Evolutionary conservation across 2,113 vertebrate genomes (phyloP), one percentile per base, ranked within the genome.

Genomic region (Ariopsis seemanni): DNA sequence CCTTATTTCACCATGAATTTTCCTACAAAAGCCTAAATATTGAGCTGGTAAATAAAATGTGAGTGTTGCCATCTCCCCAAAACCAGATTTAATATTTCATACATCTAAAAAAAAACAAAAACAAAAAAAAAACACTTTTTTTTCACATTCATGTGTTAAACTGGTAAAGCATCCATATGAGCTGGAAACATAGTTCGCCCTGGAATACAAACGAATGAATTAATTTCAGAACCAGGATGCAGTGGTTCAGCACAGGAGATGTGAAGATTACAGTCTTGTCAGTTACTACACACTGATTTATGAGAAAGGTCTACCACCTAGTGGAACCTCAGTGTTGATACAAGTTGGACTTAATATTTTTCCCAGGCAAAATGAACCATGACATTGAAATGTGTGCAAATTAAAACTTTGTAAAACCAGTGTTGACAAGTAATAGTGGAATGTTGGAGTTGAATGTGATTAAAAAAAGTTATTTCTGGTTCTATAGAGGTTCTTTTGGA

Each of bases 301-400:
- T 80, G n/a, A 80, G 50, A 30, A 57, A 53, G 22, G 17, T 53
- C 75, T 86, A 75, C 85, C 85, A 79, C 62, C 85, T 25, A 79
- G 85, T 86, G 85, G 50, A 69, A 15, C 1, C 4, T 65, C 20
- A 57, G 48, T 57, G 85, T 42, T 67, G 25, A 30, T 86, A 80
- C 85, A 86, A n/a, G 34, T 60, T 10, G 4, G 27, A 55, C n/a
- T 20, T n/a, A 7, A 55, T 14, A 11, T 12, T 82, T 75, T 77
- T 72, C 17, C 48, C 42, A 12, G 72, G 20, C 4, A 25, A 75
- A 75, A 75, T 22, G 18, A 42, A 72, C 7, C 6, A 71, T 17
- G 7, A 27, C 25, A 65, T n/a, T n/a, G 67, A 69, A 5, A 30
- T 15, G 27, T 63, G 62, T 8, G 10, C 8, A 60, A 34, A 34